Evolutionary conservation across 2,113 vertebrate species (phyloP), one percentile per base, ranked within the genome.

Genomic region (Progne subis): DNA sequence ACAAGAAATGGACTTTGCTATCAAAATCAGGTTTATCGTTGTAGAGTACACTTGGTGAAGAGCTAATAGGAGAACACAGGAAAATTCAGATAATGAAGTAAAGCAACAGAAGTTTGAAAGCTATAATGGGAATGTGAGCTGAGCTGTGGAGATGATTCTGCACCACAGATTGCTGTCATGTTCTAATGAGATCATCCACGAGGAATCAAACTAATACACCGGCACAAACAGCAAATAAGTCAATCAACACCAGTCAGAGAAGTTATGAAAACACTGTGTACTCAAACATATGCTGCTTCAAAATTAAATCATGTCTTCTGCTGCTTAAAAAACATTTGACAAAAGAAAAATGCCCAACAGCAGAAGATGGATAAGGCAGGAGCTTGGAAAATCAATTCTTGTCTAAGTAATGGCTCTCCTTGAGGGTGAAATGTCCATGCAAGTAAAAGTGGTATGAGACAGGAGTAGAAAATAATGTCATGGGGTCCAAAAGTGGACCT

Each of bases 251-350:
- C 59, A 81, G 82, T 68, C 82, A 94, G 81, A 65, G 75, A 80
- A 91, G 59, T 90, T 90, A 89, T 53, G 83, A 82, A 96, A 96
- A 93, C 93, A 94, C 87, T 61, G 29, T 81, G 82, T 93, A 78
- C 88, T 90, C 82, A 86, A 78, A 77, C 94, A 94, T 94, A 92
- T 78, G 90, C 60, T 83, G 76, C 56, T 70, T 94, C 75, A 81
- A 91, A 95, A 93, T 91, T 81, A 88, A 94, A 93, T 86, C 64
- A 70, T 78, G 71, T 31, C 56, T 92, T 68, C 64, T 86, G n/a
- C 55, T 78, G 63, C 88, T 93, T 63, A 72, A 83, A n/a, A 88
- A 92, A 74, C 59, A 74, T 8, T 82, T 56, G 78, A 91, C 52
- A 81, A 81, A 82, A 88, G 71, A 86, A 91, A 95, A 95, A 77